Evolutionary conservation across 2,888 invertebrate genomes (phyloP), one percentile per base, ranked within the genome.

Genomic region (Drosophila austrosaltans): DNA sequence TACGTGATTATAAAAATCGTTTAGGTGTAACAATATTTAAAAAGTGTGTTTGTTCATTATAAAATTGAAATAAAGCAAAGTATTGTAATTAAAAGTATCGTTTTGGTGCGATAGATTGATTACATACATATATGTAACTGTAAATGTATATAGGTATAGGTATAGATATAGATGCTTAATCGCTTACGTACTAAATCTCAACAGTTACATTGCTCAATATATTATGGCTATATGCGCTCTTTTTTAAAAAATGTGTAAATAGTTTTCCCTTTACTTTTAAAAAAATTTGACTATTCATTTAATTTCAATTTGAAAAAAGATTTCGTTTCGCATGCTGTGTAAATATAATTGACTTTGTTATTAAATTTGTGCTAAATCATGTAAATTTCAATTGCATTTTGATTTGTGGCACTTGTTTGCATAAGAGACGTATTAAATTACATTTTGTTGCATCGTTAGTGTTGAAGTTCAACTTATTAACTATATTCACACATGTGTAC

Each of bases 401-500:
- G 66, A 69, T 71, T 79, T 79, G 85, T 87, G 88, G 87, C 87
- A 87, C 88, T 87, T 87, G 75, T 83, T 87, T 81, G 69, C 82
- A 74, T 82, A 79, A 79, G 67, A 87, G 76, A 79, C 75, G 60
- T 73, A 75, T 53, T 61, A 63, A 58, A 40, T 65, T 69, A 10
- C 48, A 22, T 48, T 48, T 48, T 48, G 48, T 48, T 48, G 25
- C 8, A 25, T 48, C 48, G 48, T 48, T 48, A 48, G 8, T 25
- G 48, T 48, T 48, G 25, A 12, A 25, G 32, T 22, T 53, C 36
- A 63, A 57, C 66, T 66, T 67, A 48, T 61, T 48, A 16, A 25
- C 57, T 22, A 44, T 32, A 10, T 36, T 36, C 36, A 36, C 36
- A 36, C 36, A 36, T 36, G 36, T 36, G 3, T 30, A 30, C 6